Conservation (phyloP, 2,113 vertebrate species). For the Triplophysa tibetana region DNA sequence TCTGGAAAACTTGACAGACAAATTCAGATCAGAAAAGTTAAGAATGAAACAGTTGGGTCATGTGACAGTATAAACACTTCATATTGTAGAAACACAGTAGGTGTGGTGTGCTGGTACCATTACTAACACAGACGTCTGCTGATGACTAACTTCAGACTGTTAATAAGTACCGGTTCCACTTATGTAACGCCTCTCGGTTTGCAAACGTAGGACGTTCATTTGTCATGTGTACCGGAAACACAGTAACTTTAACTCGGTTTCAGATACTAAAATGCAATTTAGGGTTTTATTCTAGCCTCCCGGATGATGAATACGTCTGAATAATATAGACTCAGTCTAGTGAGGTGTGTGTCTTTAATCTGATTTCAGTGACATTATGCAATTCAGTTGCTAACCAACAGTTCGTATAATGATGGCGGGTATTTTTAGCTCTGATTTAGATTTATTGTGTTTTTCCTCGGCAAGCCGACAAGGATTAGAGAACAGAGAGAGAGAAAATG, state of each 20-base stretch:
- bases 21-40: no score
- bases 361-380: slow-evolving; percentile 28
- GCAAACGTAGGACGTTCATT: neutral
- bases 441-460: slow-evolving; percentile 30
- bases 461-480: slow-evolving; percentile 6
- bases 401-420: slow-evolving; percentile 20
- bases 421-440: slow-evolving; percentile 52
- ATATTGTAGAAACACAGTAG: neutral
- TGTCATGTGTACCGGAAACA: neutral
- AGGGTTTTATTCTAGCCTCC: neutral
- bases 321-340: slow-evolving; percentile 16
- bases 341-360: slow-evolving; percentile 39
- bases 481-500: neutral
- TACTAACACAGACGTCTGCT: no score
- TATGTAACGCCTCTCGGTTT: neutral
- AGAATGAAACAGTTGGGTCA: no score
- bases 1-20: no score
- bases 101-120: no score
- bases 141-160: neutral
- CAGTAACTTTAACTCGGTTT: neutral
- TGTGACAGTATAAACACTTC: neutral
- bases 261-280: neutral
- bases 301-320: neutral
- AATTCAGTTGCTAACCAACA: slow-evolving; percentile 47
- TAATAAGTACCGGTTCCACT: neutral